phyloP scores from a whole-genome alignment of 2,113 vertebrate genomes.

The Toxotes jaculatrix region DNA sequence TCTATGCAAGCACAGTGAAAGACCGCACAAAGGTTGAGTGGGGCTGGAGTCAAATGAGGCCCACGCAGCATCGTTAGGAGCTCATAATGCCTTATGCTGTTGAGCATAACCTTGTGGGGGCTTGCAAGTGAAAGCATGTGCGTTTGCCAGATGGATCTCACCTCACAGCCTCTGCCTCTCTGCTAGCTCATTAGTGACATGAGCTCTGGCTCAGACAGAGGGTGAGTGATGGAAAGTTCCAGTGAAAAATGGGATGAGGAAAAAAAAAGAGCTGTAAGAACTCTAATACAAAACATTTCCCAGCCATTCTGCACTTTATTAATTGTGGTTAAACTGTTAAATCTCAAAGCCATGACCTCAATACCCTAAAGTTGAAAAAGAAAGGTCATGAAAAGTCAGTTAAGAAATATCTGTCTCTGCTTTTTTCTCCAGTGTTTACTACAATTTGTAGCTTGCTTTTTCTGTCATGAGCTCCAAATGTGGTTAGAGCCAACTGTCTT shows the following conservation, averaged over 20 bases:
- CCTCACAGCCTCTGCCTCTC: conserved; percentile 77
- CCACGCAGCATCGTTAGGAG: conserved; percentile 84
- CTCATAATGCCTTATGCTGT: conserved; percentile 72
- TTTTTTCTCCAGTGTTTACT: neutral
- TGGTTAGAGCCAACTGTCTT: neutral
- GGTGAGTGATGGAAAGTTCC: conserved; percentile 65
- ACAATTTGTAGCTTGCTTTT: neutral
- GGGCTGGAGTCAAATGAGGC: conserved; percentile 78
- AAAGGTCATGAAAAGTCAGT: neutral
- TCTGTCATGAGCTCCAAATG: neutral
- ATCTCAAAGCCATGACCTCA: neutral
- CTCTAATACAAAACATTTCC: conserved; percentile 12
- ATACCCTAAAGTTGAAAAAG: neutral
- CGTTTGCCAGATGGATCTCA: conserved; percentile 78
- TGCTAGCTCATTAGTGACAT: conserved; percentile 80
- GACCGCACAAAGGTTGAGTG: conserved; percentile 58
- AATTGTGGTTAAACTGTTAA: neutral
- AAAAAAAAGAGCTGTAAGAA: conserved; percentile 36
- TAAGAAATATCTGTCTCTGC: neutral
- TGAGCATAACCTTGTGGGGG: conserved; percentile 80
- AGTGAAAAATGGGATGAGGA: conserved; percentile 51
- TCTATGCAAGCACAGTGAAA: conserved; percentile 49
- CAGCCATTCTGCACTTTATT: neutral
- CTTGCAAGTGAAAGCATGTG: conserved; percentile 65
- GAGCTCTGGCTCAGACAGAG: conserved; percentile 73